phyloP scores from a whole-genome alignment of 2,888 invertebrate species.

The Yponomeuta evonymella region DNA sequence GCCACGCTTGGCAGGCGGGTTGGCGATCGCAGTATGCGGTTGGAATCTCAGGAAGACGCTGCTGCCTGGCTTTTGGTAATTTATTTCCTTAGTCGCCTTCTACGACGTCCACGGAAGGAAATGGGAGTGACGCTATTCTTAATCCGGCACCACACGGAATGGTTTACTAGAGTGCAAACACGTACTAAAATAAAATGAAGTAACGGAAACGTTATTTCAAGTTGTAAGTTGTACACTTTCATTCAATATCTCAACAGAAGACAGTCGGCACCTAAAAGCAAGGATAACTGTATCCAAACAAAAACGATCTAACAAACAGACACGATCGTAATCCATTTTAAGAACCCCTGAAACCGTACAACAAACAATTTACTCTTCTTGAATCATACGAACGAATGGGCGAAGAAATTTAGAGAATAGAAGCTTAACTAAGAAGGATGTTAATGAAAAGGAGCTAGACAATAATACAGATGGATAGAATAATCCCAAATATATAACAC shows the following conservation, averaged over 20 bases:
- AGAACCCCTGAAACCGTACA: conserved; percentile 30
- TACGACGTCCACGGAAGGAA: too few relatives aligned
- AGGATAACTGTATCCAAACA: conserved; percentile 13
- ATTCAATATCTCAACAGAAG: conserved; percentile 1
- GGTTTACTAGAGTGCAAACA: too few relatives aligned
- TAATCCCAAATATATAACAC: neutral
- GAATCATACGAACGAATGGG: conserved; percentile 34
- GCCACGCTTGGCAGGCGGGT: too few relatives aligned
- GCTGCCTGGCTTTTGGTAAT: too few relatives aligned
- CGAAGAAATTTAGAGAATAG: conserved; percentile 27
- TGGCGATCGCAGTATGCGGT: too few relatives aligned
- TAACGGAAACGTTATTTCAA: neutral
- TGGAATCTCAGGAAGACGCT: too few relatives aligned
- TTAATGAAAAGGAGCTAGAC: conserved; percentile 51
- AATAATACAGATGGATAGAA: conserved; percentile 1
- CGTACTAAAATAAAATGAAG: neutral
- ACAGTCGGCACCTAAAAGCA: conserved; percentile 12
- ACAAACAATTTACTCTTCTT: conserved; percentile 59
- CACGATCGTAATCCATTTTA: conserved; percentile 23
- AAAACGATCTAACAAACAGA: conserved; percentile 9
- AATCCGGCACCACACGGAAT: too few relatives aligned
- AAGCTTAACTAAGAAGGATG: conserved; percentile 26
- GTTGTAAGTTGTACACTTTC: neutral
- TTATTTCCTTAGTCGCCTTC: too few relatives aligned
- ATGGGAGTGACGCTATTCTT: too few relatives aligned